Evolutionary conservation across 2,113 vertebrate species (phyloP), one percentile per base, ranked within the genome.

Genomic region (Megaceryle torquata): DNA sequence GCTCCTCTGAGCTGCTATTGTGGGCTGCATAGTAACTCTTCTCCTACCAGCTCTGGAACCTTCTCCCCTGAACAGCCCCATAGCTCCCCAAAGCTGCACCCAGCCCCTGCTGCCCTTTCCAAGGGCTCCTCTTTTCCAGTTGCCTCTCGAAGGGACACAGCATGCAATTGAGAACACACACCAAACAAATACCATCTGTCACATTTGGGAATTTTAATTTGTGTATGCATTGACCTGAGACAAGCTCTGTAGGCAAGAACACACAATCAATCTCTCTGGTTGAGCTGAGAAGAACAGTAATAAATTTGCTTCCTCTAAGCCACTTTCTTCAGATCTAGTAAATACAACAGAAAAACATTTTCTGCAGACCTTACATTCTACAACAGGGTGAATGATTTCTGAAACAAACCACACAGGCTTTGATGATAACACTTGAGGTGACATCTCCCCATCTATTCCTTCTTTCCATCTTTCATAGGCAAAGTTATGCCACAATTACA

Each of bases 121-220:
- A 85, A 60, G 37, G 24, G 75, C 57, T 65, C 77, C 83, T 29
- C 61, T 82, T 85, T 82, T 41, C 37, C 75, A 88, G 35, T 13
- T 57, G 9, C 59, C 60, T 39, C 67, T 12, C 10, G 24, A 8
- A 80, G 79, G 71, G 76, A 59, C 50, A 80, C 50, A 44, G 82
- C 37, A n/a, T 6, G 0, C 75, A 57, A 26, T 63, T 50, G 53
- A 72, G 79, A 85, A 54, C 67, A 72, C 1, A 89, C 65, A 82
- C 39, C 90, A 89, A 95, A 89, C 67, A 82, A 82, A 89, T 54
- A 68, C 90, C 92, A 94, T 91, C 96, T 97, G 95, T 90, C 90
- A 89, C 46, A 37, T 82, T 50, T 24, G 63, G 75, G 78, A 67
- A 70, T 83, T 92, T 93, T 92, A 81, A 88, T 94, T 83, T 81